Evolutionary conservation across 2,797 vertebrate species (phyloP).

Genomic region (Lates japonicus): DNA sequence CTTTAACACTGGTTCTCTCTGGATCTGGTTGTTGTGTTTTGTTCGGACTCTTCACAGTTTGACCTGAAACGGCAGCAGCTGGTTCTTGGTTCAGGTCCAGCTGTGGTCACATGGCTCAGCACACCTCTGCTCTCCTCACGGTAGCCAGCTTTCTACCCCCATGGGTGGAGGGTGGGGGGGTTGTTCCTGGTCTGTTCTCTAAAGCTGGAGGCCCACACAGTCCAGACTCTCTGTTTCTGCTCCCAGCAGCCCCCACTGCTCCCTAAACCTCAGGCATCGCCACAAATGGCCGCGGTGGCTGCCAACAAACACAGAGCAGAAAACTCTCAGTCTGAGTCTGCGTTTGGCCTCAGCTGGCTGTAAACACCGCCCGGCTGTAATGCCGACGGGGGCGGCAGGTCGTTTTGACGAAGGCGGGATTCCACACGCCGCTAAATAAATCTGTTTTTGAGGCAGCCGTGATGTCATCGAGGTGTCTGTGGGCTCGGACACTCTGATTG

Average conservation of each 20-base stretch:
- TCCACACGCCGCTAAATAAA: constrained; percentile 73
- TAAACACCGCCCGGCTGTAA: constrained; percentile 72
- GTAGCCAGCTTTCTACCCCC: constrained; percentile 49
- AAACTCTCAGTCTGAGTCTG: constrained; percentile 66
- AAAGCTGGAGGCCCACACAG: constrained; percentile 67
- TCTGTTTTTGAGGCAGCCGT: constrained; percentile 70
- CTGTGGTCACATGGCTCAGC: constrained; percentile 39
- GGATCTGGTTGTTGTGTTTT: no score
- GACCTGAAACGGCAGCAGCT: constrained; percentile 14
- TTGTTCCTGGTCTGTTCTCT: constrained; percentile 34
- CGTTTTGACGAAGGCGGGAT: constrained; percentile 74
- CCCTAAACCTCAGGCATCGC: constrained; percentile 80
- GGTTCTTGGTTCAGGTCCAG: constrained; percentile 48
- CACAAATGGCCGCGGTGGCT: constrained; percentile 71
- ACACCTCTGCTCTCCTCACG: constrained; percentile 14
- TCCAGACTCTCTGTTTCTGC: constrained; percentile 53
- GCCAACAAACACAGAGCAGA: constrained; percentile 82
- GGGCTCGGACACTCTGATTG: constrained; percentile 56
- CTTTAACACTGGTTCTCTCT: no score
- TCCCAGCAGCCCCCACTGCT: constrained; percentile 59
- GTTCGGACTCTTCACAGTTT: no score
- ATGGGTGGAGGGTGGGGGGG: neutral
- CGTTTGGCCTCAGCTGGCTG: constrained; percentile 60
- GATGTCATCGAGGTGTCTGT: constrained; percentile 78
- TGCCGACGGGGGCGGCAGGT: constrained; percentile 55